Base-by-base conservation (phyloP, 2,888 invertebrate species). In the Leptopilina myrica region DNA sequence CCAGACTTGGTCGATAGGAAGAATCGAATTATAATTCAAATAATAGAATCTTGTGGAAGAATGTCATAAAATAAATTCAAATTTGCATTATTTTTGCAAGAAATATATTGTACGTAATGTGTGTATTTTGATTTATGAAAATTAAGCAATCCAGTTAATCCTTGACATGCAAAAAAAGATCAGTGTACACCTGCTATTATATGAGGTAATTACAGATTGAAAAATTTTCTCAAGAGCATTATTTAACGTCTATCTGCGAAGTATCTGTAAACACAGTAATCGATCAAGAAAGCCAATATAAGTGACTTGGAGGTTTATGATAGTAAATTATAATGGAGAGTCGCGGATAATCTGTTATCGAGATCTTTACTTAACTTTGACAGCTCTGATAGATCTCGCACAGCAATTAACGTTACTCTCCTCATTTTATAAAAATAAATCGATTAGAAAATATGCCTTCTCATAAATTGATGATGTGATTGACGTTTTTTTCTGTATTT, bases 201-300 rank as follows among this genome's bases (percentile, higher is more conserved):
- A 73, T 53, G 33, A 73, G 53, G 53, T 73, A 56, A 73, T 56
- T 56, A 20, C 14, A 49, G n/a, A 56, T 73, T 56, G 33, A 33
- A 26, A 56, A 73, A 11, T 11, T 33, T 56, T 56, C 56, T 56
- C 56, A 33, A 56, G 56, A 33, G 11, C n/a, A 33, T 56, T 73
- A 73, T 56, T 73, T 56, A 73, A 73, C 5, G 73, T 56, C 33
- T 56, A 33, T 73, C 73, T 49, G 56, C 12, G 56, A n/a, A 33
- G 56, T 73, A 56, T 56, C 53, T 53, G 33, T 73, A 73, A 73
- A 73, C 73, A 73, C 14, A 8, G 56, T n/a, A 56, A 73, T 73
- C 73, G n/a, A 73, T 73, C 73, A 73, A 73, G 56, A 73, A 73
- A 56, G 33, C 33, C 56, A 73, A 73, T 56, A 62, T 49, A 40